Percentiles rank a stretch among this genome's conserved stretches.
These are phyloP conservation scores for Aspiorhynchus laticeps DNA, from an alignment of 2,113 vertebrate genomes.

Conservation along the genomic window DNA sequence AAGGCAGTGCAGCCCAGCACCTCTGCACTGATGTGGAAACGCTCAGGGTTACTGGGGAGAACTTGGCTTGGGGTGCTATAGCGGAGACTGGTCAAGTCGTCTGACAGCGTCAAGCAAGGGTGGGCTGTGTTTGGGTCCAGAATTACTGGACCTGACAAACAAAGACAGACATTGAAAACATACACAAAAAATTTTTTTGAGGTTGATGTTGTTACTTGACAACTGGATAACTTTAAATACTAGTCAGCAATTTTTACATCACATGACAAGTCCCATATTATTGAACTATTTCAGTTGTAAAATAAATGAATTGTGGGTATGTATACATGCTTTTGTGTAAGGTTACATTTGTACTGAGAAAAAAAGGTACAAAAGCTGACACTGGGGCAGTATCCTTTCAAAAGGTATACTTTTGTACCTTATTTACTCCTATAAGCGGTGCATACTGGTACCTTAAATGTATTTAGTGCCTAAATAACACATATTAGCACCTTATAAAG, in stretches of 20 bases:
- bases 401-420: neutral
- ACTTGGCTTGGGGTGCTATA: constrained; percentile 58
- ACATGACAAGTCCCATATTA: neutral
- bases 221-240: neutral
- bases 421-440: neutral
- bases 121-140: constrained; percentile 78
- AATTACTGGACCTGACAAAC: constrained; percentile 70
- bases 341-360: neutral
- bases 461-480: too few species aligned
- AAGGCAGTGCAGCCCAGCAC: constrained; percentile 66
- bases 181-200: neutral
- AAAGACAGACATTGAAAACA: constrained; percentile 31
- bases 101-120: constrained; percentile 76
- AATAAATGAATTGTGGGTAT: neutral
- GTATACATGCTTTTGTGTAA: neutral
- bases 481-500: too few species aligned
- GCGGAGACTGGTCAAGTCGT: constrained; percentile 71
- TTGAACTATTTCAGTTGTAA: neutral
- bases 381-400: neutral
- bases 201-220: neutral
- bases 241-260: neutral
- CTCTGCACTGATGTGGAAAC: constrained; percentile 75
- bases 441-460: neutral
- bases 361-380: neutral
- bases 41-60: constrained; percentile 76